Base-by-base conservation (phyloP, 2,797 vertebrate genomes). In the Sebastes vulpes region DNA sequence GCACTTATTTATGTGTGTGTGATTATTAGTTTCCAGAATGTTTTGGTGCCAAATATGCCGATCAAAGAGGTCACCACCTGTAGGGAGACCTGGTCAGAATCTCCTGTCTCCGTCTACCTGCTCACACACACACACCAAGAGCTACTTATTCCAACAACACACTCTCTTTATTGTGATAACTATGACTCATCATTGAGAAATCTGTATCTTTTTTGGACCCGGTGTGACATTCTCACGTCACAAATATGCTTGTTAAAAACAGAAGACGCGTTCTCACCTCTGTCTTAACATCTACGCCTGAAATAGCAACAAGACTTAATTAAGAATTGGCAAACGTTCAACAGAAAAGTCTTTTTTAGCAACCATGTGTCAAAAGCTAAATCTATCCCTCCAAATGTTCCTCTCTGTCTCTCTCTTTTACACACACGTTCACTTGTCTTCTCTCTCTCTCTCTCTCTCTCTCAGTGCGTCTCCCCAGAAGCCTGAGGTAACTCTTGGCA, bases 401-500 rank as follows among this genome's bases (percentile, higher is more conserved):
- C 26, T 71, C 59, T 38, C 53, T 66, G 9, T 75, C 42, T n/a
- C 1, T 69, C 60, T 57, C 25, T 20, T 0, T 4, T 6, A 25
- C 11, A 59, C 50, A 57, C 54, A 64, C 28, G 54, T 28, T 31
- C 21, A 56, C 58, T 2, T 2, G 2, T 61, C 42, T 10, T 67
- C 50, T n/a, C 52, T 63, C 54, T 14, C 48, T 65, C 18, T 25
- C 23, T 25, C 25, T n/a, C 16, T 21, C 38, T 42, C 38, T 57
- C 18, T 20, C 26, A 28, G 65, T 25, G 58, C 23, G 71, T 59
- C 54, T 77, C 60, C 63, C 65, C 50, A 58, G 72, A 75, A 77
- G 81, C 86, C 87, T 58, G 56, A 85, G 89, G 87, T 88, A 90
- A 87, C 84, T 77, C n/a, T 48, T 90, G 87, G 86, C 87, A 92